Percentiles rank a stretch among this genome's conserved stretches.
Conservation (phyloP, 2,888 invertebrate species). For the Aphodius granarius region DNA sequence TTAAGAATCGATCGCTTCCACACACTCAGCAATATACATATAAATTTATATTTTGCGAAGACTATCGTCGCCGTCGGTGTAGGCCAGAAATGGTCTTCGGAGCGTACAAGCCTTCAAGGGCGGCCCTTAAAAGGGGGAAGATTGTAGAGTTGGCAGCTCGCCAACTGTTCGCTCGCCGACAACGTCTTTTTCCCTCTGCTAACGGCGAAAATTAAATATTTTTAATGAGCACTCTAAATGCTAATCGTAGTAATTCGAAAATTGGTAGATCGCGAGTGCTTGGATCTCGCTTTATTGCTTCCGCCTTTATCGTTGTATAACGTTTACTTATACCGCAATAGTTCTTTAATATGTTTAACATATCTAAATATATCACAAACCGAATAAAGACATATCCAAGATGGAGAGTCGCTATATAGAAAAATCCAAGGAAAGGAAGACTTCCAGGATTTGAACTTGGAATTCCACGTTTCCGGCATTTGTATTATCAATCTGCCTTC, state of each 20-base stretch:
- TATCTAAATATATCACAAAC: too few relatives aligned
- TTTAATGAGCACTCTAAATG: conserved; percentile 14
- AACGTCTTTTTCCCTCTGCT: not conserved
- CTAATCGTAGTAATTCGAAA: not conserved
- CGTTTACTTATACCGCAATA: too few relatives aligned
- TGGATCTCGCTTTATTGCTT: not conserved
- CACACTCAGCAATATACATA: not conserved
- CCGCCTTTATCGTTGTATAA: not conserved
- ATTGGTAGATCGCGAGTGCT: not conserved
- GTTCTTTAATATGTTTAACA: too few relatives aligned
- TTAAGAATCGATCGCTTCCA: not conserved
- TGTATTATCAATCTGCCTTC: too few relatives aligned
- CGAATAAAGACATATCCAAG: too few relatives aligned
- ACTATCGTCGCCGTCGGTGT: not conserved
- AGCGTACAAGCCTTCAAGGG: not conserved
- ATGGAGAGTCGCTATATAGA: too few relatives aligned
- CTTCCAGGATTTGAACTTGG: too few relatives aligned
- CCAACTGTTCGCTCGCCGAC: conserved; percentile 3
- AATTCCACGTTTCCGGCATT: too few relatives aligned
- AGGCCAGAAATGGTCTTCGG: not conserved
- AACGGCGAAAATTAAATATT: conserved; percentile 5
- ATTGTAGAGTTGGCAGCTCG: not conserved
- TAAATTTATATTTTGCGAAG: not conserved
- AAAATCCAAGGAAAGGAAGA: too few relatives aligned
- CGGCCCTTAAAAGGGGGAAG: not conserved